Evolutionary conservation across 2,113 vertebrate species (phyloP), one percentile per base, ranked within the genome.

Genomic region (Hemibates koningsi): DNA sequence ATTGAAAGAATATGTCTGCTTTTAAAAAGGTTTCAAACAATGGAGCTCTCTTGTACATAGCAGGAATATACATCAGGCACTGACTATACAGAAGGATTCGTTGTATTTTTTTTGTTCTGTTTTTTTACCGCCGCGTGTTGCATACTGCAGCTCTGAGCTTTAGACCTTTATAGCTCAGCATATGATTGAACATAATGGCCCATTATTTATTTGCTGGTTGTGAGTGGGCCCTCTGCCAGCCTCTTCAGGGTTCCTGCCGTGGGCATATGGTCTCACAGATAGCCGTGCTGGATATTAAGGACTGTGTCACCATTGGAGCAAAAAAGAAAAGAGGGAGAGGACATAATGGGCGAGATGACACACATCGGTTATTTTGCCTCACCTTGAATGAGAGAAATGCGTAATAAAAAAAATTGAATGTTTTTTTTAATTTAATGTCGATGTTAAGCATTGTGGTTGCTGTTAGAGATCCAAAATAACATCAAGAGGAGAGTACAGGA

Each of bases 131-230:
- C 79, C 29, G 80, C 61, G 17, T 57, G 54, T 54, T 59, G 88
- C 82, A 81, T 50, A 32, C 79, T 82, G 88, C 91, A 61, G 86
- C 84, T 90, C 54, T 84, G 79, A 82, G 90, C 88, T 90, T 89
- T 81, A 85, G 88, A 85, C 86, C 91, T 87, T 90, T 91, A 91
- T 83, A 84, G 89, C 93, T 90, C 88, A 94, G 92, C 93, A 93
- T 95, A 95, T 91, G 92, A 94, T 95, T 94, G 91, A 95, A 91
- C 94, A 95, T 95, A 96, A 95, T 95, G 93, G 92, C 57, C 94
- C 92, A 93, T 94, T 95, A 94, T 96, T 95, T 94, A 94, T 94
- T 93, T 93, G 91, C 93, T 91, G 92, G 88, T 94, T 91, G 84
- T 86, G 89, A 96, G 88, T 90, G 88, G 95, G 94, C 93, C 52